Evolutionary conservation across 2,797 vertebrate species (phyloP).

Genomic region (Anniella stebbinsi): DNA sequence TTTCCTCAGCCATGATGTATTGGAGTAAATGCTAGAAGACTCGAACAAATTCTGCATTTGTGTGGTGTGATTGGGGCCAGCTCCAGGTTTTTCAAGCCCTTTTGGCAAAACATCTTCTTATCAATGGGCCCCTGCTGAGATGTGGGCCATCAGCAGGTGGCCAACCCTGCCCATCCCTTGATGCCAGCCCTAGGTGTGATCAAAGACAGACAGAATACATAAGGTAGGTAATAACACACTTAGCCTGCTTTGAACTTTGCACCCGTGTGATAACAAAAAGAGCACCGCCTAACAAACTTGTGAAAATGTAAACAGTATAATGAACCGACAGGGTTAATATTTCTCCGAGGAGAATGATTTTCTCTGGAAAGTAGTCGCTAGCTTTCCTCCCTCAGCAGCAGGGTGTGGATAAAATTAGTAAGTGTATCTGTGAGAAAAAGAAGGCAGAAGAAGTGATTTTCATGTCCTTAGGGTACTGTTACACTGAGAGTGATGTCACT

Average conservation of each 20-base stretch:
- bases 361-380: background rate
- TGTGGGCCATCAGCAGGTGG: too few species aligned
- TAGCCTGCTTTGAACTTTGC: background rate
- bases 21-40: background rate
- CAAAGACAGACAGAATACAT: background rate
- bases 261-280: background rate
- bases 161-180: too few species aligned
- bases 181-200: background rate
- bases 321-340: background rate
- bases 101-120: too few species aligned
- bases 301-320: background rate
- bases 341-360: background rate
- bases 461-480: conserved; percentile 54
- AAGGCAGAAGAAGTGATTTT: conserved; percentile 24
- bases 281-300: too few species aligned
- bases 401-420: background rate
- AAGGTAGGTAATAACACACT: background rate
- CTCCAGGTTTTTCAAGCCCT: too few species aligned
- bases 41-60: background rate
- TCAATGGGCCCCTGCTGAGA: too few species aligned
- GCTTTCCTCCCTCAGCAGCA: background rate
- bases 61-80: background rate
- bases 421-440: conserved; percentile 39
- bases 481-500: conserved; percentile 57
- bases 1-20: background rate